Conservation (phyloP, 2,113 vertebrate genomes). For the Chrysemys picta region DNA sequence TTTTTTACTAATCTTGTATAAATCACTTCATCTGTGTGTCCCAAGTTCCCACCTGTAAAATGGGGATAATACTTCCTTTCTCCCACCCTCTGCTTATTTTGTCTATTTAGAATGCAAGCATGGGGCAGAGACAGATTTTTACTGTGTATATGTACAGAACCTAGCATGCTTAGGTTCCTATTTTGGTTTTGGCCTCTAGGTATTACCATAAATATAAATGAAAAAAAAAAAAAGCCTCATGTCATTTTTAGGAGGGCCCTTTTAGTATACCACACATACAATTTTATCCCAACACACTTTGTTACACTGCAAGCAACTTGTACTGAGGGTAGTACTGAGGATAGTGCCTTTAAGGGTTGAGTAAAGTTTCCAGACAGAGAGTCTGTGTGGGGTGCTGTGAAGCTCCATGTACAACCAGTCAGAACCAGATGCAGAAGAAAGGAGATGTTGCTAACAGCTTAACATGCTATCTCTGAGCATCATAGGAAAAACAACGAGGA, state of each 20-base stretch:
- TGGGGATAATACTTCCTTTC: neutral
- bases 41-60: neutral
- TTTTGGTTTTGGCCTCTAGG: neutral
- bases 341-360: no score
- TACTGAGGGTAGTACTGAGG: neutral
- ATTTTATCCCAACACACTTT: neutral
- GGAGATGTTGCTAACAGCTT: no score
- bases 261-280: neutral
- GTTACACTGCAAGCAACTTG: neutral
- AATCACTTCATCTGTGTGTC: neutral
- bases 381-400: no score
- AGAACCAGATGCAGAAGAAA: no score
- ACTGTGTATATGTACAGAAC: neutral
- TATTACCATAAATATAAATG: neutral
- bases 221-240: neutral
- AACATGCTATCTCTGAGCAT: no score
- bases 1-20: neutral
- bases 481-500: no score
- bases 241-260: neutral
- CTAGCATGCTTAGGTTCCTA: neutral
- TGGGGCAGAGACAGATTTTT: neutral
- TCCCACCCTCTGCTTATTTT: neutral
- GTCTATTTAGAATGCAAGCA: neutral
- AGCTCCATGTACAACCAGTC: no score
- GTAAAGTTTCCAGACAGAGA: no score